Evolutionary conservation across 2,113 vertebrate species (phyloP).

Genomic region (Platysternon megacephalum): DNA sequence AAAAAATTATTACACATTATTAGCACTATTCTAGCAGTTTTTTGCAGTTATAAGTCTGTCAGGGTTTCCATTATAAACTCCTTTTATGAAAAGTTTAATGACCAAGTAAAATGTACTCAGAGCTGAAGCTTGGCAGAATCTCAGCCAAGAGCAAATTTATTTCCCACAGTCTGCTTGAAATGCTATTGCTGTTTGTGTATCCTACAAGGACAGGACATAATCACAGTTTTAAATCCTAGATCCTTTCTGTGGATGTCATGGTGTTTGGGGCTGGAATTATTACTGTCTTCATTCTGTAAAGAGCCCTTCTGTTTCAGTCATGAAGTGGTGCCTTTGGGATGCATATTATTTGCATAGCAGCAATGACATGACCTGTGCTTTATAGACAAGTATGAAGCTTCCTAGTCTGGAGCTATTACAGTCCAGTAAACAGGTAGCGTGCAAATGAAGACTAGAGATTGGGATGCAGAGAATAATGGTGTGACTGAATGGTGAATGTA

Average conservation of each 20-base stretch:
- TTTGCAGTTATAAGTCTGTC: constrained; percentile 40
- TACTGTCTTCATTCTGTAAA: not conserved
- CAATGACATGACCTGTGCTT: not conserved
- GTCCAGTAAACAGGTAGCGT: not conserved
- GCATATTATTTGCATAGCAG: not conserved
- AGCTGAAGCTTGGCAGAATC: constrained; percentile 43
- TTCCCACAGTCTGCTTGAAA: constrained; percentile 50
- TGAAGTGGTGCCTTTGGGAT: not conserved
- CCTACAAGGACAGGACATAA: not conserved
- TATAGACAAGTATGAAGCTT: not conserved
- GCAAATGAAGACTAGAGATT: not conserved
- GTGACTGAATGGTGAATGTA: constrained; percentile 41
- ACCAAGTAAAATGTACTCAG: constrained; percentile 46
- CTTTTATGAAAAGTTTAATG: constrained; percentile 43
- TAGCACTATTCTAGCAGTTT: constrained; percentile 13
- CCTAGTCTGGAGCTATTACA: not conserved
- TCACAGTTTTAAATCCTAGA: not conserved
- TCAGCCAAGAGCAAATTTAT: constrained; percentile 57
- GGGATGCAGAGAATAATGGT: constrained; percentile 28
- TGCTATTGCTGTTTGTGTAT: not conserved
- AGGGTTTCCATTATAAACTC: constrained; percentile 57
- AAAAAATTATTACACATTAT: constrained; percentile 44
- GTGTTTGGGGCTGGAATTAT: not conserved
- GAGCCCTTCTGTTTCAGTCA: not conserved
- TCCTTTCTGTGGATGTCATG: not conserved